Evolutionary conservation across 1,140 invertebrate genomes (phyloP), one percentile per base, ranked within the genome.

Genomic region (Caligus rogercresseyi): DNA sequence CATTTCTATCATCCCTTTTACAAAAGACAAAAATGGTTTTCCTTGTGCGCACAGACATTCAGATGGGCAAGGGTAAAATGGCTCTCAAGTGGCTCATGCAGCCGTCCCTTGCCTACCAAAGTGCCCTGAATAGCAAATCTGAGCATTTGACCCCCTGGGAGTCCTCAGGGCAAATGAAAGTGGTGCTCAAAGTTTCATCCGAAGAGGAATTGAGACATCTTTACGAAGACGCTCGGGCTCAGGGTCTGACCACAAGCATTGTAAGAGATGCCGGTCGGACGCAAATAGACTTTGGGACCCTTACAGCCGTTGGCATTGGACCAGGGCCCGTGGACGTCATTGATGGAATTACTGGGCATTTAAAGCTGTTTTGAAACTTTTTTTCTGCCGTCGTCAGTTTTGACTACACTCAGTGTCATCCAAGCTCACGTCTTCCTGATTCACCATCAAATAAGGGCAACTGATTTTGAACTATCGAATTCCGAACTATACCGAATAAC

Each of bases 241-340:
- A 69, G 43, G 74, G 75, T 16, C 64, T 79, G 26, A 70, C 69
- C 20, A 71, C 71, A 3, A 72, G 71, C 64, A 23, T 78, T 4
- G 74, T 79, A 13, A 67, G 71, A 65, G 78, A 80, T 72, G 78
- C 78, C 52, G 78, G 78, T 4, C 64, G 75, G 59, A 80, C 78
- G 55, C 60, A 62, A 23, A 74, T 80, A 53, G 71, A 73, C 24
- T 66, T 72, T 55, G 77, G 77, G 2, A 76, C 77, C 16, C 70
- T 68, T 23, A 80, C 78, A 58, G 78, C 78, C 3, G 63, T 78
- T 13, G 78, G 73, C 11, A 70, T 79, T 25, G 78, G 78, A 53
- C 78, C 71, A 71, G 76, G 67, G n/a, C 60, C 64, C 16, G 53
- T 63, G 4, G 64, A 68, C 19, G 16, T 68, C 2, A 53, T 69